phyloP scores from a whole-genome alignment of 2,888 invertebrate species.

The Teleogryllus oceanicus region DNA sequence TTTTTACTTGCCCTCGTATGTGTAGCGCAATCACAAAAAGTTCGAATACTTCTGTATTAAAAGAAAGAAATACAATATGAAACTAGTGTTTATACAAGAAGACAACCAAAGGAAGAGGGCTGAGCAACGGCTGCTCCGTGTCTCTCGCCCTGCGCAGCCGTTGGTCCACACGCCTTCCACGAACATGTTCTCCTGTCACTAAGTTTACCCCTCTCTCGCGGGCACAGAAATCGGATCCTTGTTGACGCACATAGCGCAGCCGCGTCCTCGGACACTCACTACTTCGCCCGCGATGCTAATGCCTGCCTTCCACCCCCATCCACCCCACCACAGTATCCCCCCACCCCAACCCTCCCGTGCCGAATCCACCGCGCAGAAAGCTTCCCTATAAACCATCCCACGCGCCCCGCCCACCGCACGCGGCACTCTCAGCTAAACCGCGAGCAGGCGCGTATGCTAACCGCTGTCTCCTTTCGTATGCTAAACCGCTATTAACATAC shows the following conservation, averaged over 20 bases:
- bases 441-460: not conserved
- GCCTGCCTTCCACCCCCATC: not conserved
- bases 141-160: too few species aligned
- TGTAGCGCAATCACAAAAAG: too few species aligned
- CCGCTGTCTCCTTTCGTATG: not conserved
- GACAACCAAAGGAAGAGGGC: too few species aligned
- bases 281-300: not conserved
- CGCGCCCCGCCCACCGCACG: not conserved
- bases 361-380: not conserved
- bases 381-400: not conserved
- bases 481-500: conserved; percentile 6
- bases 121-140: too few species aligned
- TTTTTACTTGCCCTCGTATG: too few species aligned
- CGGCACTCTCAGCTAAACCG: not conserved
- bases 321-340: not conserved
- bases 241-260: not conserved
- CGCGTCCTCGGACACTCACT: not conserved
- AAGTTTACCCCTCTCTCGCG: not conserved
- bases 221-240: not conserved
- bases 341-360: not conserved
- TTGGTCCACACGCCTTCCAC: too few species aligned
- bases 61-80: too few species aligned
- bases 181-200: too few species aligned
- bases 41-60: too few species aligned
- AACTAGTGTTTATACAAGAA: too few species aligned